Percentiles rank a stretch among this genome's conserved stretches.
phyloP scores from a whole-genome alignment of 1,140 invertebrate species.

The Carcinoscorpius rotundicauda region DNA sequence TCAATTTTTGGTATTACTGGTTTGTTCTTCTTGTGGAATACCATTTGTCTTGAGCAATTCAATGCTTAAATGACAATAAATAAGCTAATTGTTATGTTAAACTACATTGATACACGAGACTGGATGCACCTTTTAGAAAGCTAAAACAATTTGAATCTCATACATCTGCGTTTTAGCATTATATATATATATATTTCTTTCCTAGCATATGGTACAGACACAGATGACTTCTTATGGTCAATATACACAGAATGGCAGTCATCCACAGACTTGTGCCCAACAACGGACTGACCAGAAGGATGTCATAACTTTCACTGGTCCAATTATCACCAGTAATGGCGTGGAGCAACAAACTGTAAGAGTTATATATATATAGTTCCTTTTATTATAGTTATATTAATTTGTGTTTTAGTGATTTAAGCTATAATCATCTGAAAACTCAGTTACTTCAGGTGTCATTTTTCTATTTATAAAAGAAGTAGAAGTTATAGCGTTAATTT shows the following conservation, averaged over 20 bases:
- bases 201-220: conserved; percentile 19
- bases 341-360: conserved; percentile 21
- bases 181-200: not conserved
- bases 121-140: too few relatives aligned
- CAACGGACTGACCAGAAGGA: conserved; percentile 11
- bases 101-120: too few relatives aligned
- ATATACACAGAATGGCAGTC: conserved; percentile 12
- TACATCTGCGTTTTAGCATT: too few relatives aligned
- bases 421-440: not conserved
- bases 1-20: too few relatives aligned
- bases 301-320: conserved; percentile 9
- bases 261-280: conserved; percentile 13
- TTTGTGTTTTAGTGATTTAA: not conserved
- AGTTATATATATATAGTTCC: not conserved
- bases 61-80: too few relatives aligned
- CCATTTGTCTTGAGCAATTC: too few relatives aligned
- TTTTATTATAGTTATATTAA: not conserved
- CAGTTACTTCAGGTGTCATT: not conserved
- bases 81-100: too few relatives aligned
- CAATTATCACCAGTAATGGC: conserved; percentile 27
- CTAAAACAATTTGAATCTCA: too few relatives aligned
- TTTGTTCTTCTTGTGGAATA: too few relatives aligned
- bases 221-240: conserved; percentile 14
- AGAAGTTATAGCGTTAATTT: not conserved
- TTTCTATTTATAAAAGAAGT: not conserved